Conservation (phyloP, 2,113 vertebrate genomes). For the Diphyllodes magnificus region DNA sequence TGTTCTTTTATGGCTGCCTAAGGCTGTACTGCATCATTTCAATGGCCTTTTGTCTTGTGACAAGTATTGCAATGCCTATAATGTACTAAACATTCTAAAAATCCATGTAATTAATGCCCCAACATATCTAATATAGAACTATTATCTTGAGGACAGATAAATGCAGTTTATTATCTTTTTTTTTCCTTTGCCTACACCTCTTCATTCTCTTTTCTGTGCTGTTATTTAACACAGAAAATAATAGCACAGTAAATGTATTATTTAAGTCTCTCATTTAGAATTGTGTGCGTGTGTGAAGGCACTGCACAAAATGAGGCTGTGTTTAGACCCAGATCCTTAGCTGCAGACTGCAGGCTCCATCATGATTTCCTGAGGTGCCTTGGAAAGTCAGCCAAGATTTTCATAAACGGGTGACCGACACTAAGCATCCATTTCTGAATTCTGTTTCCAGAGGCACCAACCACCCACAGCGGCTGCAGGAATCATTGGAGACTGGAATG, state of each 20-base stretch:
- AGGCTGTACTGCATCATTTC: conserved; percentile 55
- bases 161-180: conserved; percentile 35
- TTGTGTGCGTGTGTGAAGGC: background rate
- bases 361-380: background rate
- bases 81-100: conserved; percentile 53
- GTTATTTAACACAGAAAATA: conserved; percentile 51
- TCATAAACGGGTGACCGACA: background rate
- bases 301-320: background rate
- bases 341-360: background rate
- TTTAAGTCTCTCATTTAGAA: conserved; percentile 9
- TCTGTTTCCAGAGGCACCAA: background rate
- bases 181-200: conserved; percentile 35
- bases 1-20: conserved; percentile 56
- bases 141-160: conserved; percentile 46
- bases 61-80: conserved; percentile 45
- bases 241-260: conserved; percentile 42
- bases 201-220: conserved; percentile 22
- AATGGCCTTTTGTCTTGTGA: conserved; percentile 59
- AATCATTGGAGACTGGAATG: background rate
- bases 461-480: background rate
- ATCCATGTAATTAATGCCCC: conserved; percentile 34
- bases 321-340: background rate
- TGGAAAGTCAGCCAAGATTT: background rate
- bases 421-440: background rate
- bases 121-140: conserved; percentile 53